phyloP scores from a whole-genome alignment of 2,113 vertebrate species.

The Pungitius pungitius region DNA sequence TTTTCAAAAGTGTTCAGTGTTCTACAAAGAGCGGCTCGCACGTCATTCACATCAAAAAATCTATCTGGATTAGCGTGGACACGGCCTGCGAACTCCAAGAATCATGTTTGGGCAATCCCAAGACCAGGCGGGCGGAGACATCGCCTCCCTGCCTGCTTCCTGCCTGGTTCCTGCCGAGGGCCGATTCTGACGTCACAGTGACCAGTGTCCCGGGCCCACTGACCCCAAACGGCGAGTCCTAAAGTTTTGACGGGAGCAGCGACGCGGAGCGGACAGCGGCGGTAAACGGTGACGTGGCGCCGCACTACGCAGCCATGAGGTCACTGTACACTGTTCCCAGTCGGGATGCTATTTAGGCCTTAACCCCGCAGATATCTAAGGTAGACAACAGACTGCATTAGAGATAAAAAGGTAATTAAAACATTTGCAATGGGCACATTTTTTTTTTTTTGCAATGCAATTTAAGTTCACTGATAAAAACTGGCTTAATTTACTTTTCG shows the following conservation, averaged over 20 bases:
- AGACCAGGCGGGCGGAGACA: neutral
- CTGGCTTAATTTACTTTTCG: conserved; percentile 26
- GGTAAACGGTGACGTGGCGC: conserved; percentile 11
- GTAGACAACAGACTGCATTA: conserved; percentile 18
- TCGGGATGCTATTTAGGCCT: conserved; percentile 27
- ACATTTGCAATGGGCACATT: conserved; percentile 9
- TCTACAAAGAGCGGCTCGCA: neutral
- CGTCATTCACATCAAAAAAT: conserved; percentile 2
- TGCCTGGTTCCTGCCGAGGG: neutral
- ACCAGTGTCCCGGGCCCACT: conserved; percentile 5
- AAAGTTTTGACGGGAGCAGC: conserved; percentile 23
- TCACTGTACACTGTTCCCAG: conserved; percentile 47
- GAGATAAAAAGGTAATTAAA: conserved; percentile 33
- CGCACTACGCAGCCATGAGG: conserved; percentile 26
- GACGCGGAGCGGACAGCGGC: conserved; percentile 1
- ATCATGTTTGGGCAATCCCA: neutral
- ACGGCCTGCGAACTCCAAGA: conserved; percentile 1
- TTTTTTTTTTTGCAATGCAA: conserved; percentile 15
- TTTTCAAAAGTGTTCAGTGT: neutral
- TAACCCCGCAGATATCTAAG: conserved; percentile 19
- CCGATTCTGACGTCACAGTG: conserved; percentile 33
- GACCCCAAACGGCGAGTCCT: conserved; percentile 12
- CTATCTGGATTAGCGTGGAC: neutral
- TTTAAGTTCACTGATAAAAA: conserved; percentile 29
- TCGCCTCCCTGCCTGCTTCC: neutral